Evolutionary conservation across 1,140 invertebrate species (phyloP), one percentile per base, ranked within the genome.

Genomic region (Drosophila trapezifrons): DNA sequence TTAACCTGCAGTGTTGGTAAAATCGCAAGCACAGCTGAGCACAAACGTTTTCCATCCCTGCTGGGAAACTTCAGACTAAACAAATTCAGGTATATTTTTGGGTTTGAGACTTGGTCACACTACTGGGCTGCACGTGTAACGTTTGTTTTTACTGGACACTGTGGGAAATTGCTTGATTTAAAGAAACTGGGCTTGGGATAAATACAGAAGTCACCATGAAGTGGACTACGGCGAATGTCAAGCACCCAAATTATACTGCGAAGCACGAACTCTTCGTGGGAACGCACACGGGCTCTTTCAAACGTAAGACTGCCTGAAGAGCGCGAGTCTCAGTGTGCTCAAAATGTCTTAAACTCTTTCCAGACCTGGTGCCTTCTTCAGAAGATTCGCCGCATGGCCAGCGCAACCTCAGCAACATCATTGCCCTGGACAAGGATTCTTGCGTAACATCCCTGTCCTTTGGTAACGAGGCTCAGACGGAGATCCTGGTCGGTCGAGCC

Each of bases 371-470:
- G 17, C 84, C 91, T 4, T 69, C 73, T 1, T 60, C 71, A 8
- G 80, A 91, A 7, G 76, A 90, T 17, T 90, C 78, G 29, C 91
- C 91, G 0, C 58, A 86, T 32, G 59, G 59, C 3, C 91, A 92
- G 43, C 74, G 51, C 9, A 94, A 94, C 62, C 70, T 94, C 3
- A 91, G 93, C 13, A 92, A 93, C 22, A 81, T 94, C 3, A 93
- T 92, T 29, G 72, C 80, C 1, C 62, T 94, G 32, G 91, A 93
- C 52, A 94, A 94, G 75, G 92, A 93, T 32, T 93, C 94, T 2
- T 76, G 92, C 0, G 92, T 98, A 20, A 95, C 94, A 1, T 92
- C 94, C 2, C 93, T 98, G 90, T 93, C 93, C 10, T 98, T 96
- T 95, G 94, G 93, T 2, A 94, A 96, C 78, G 84, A 93, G 0